Evolutionary conservation across 2,888 invertebrate species (phyloP).

Genomic region (Parasteatoda lunata): DNA sequence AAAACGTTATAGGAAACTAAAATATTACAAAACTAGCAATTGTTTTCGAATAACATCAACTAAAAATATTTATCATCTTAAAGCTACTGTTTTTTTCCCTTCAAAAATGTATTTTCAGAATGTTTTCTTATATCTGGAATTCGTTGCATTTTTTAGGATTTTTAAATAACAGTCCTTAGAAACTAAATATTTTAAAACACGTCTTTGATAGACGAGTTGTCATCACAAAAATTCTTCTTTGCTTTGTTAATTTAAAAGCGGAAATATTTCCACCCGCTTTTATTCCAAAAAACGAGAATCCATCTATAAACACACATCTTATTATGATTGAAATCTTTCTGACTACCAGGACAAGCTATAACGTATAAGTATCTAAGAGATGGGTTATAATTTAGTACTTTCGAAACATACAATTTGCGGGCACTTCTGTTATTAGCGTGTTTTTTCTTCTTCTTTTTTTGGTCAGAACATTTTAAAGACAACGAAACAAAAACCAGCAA

Average conservation of each 20-base stretch:
- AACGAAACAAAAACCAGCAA: constrained; percentile 11
- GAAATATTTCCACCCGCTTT: not conserved
- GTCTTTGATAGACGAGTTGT: not conserved
- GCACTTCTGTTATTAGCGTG: constrained; percentile 55
- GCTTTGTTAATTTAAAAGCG: constrained; percentile 5
- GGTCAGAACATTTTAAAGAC: constrained; percentile 46
- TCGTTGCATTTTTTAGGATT: too few species aligned
- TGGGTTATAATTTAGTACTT: constrained; percentile 58
- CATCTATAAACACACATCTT: not conserved
- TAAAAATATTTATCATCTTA: too few species aligned
- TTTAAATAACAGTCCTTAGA: too few species aligned
- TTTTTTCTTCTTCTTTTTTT: constrained; percentile 32
- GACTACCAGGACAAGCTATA: constrained; percentile 53
- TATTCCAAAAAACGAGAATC: not conserved
- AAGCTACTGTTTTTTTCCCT: too few species aligned
- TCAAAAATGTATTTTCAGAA: too few species aligned
- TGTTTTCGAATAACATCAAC: too few species aligned
- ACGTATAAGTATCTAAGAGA: constrained; percentile 27
- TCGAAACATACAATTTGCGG: constrained; percentile 64
- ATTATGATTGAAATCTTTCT: not conserved
- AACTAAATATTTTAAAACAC: too few species aligned
- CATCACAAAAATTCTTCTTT: not conserved
- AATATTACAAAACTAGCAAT: too few species aligned
- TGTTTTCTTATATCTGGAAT: too few species aligned
- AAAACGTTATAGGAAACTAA: too few species aligned